Evolutionary conservation across 2,888 invertebrate species (phyloP).

Genomic region (Apotomis betuletana): DNA sequence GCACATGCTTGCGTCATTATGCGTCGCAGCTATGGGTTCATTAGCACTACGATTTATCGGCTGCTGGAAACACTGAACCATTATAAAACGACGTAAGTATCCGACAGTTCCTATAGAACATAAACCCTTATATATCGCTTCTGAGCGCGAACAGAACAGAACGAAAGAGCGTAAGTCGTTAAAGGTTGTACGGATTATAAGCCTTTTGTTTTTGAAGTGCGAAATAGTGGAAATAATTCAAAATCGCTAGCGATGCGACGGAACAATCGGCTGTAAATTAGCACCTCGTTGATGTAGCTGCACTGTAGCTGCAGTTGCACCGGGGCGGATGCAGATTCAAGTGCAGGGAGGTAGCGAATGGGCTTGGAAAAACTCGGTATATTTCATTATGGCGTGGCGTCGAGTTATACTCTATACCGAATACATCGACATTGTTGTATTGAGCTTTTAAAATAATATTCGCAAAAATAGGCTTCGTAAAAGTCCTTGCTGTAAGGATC

Average conservation of each 20-base stretch:
- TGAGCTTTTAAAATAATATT: too few relatives aligned
- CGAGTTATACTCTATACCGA: too few relatives aligned
- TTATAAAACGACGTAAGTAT: background rate
- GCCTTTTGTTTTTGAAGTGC: constrained; percentile 45
- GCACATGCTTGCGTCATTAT: constrained; percentile 18
- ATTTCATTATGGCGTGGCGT: background rate
- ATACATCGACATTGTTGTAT: too few relatives aligned
- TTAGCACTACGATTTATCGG: constrained; percentile 8
- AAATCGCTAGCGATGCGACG: constrained; percentile 45
- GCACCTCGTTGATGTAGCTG: constrained; percentile 41
- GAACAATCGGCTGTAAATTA: constrained; percentile 54
- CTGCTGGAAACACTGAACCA: background rate
- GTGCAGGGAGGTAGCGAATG: constrained; percentile 7
- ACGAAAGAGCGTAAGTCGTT: background rate
- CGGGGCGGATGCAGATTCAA: constrained; percentile 7
- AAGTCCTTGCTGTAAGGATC: too few relatives aligned
- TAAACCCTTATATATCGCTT: background rate
- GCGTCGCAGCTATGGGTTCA: constrained; percentile 8
- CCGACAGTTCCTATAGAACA: background rate
- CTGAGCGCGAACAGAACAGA: background rate
- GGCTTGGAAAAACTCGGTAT: background rate
- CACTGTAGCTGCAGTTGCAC: constrained; percentile 2
- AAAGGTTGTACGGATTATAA: constrained; percentile 44
- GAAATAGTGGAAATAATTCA: constrained; percentile 40
- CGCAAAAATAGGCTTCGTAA: too few relatives aligned